These are phyloP conservation scores for Stomatorhinus walkeri DNA, from an alignment of 2,797 vertebrate species.

Conservation along the genomic window DNA sequence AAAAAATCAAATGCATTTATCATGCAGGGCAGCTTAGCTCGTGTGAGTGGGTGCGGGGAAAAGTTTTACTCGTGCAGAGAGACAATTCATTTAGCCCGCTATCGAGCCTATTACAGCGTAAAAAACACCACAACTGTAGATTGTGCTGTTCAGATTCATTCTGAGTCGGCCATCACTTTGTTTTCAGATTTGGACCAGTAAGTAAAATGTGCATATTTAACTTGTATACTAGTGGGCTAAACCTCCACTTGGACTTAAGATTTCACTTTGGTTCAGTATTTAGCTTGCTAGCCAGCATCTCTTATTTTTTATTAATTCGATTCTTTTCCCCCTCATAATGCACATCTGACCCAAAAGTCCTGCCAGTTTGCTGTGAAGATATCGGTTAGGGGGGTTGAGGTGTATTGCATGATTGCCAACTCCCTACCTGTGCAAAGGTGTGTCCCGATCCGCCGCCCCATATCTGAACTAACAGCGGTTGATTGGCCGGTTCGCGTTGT, in stretches of 20 bases:
- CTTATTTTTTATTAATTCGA: background rate
- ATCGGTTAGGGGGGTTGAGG: background rate
- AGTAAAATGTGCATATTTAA: background rate
- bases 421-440: constrained; percentile 16
- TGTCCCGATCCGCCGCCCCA: background rate
- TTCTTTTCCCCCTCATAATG: background rate
- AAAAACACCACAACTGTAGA: background rate
- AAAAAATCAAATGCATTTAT: background rate
- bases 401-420: background rate
- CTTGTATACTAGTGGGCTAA: background rate
- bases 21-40: background rate
- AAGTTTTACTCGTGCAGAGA: background rate
- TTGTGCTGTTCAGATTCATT: constrained; percentile 13
- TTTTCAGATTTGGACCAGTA: constrained; percentile 4
- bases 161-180: background rate
- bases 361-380: background rate
- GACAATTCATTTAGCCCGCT: background rate
- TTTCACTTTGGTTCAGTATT: background rate
- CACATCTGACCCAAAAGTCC: background rate
- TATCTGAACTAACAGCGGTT: background rate
- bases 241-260: background rate
- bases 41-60: background rate
- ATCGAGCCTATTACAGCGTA: background rate
- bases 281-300: background rate
- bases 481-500: constrained; percentile 30